Evolutionary conservation across 2,888 invertebrate species (phyloP), one percentile per base, ranked within the genome.

Genomic region (Phrixothrix hirtus): DNA sequence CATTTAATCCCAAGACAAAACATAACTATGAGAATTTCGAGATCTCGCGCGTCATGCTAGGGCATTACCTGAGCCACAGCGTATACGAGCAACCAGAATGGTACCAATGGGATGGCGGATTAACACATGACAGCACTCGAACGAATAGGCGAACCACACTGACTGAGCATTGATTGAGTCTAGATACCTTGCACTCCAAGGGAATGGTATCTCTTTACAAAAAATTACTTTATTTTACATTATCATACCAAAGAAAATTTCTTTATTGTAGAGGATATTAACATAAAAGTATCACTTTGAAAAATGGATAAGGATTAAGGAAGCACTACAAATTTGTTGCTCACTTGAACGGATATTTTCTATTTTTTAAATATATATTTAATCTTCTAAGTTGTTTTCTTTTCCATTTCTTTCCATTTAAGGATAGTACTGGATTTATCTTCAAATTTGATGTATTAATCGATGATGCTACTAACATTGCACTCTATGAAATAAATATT

Each of bases 61-160:
- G 70, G 69, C 70, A 72, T 72, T 72, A 72, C 72, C 72, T 72
- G 72, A 70, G 70, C 70, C 72, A 71, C 68, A 54, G 60, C 62
- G 69, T 66, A 64, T 63, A 67, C 61, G 69, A 70, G 70, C 67
- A 67, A 72, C 70, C 67, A 68, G 67, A 66, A 70, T 65, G 66
- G 69, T 65, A 67, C 68, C 71, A 72, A 70, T 70, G 71, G 70
- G 68, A 69, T 65, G 69, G 68, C 66, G 68, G 66, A 62, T 57
- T 59, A 59, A 63, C 59, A 65, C 68, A 67, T 67, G 64, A 68
- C 68, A 65, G 68, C 66, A 69, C 67, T 69, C 64, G 66, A 68
- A 63, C 63, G 62, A 63, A 66, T 60, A 63, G 65, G 64, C 65
- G 64, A 67, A 65, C 67, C 67, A 67, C 66, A 67, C 63, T 64